Conservation (phyloP, 2,797 vertebrate genomes). For the Melanotaenia maccullochi region DNA sequence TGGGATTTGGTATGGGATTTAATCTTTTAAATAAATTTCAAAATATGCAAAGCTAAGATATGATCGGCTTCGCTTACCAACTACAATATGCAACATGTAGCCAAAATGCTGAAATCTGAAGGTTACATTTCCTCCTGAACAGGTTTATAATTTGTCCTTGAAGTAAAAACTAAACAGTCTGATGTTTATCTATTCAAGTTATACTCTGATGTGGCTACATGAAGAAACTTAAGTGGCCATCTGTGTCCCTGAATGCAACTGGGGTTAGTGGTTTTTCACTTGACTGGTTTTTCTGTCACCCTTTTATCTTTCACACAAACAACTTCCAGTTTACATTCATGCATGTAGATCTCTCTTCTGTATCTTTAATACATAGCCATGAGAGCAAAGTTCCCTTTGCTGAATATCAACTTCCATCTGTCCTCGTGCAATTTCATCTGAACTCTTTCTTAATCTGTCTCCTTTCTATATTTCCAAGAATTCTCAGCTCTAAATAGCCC, state of each 20-base stretch:
- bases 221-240: conserved; percentile 2
- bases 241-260: conserved; percentile 21
- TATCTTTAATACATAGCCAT: conserved; percentile 21
- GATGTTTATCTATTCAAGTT: not conserved
- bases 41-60: no score
- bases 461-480: conserved; percentile 30
- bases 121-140: no score
- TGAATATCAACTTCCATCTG: conserved; percentile 11
- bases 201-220: not conserved
- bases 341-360: conserved; percentile 4
- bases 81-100: no score
- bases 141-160: no score
- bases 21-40: no score
- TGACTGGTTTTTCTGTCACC: not conserved
- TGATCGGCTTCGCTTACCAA: no score
- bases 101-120: no score
- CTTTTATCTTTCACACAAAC: conserved; percentile 4
- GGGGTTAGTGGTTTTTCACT: conserved; percentile 22
- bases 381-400: conserved; percentile 31
- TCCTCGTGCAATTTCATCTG: conserved; percentile 10
- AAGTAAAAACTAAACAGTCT: no score
- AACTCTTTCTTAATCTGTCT: conserved; percentile 8
- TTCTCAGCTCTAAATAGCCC: conserved; percentile 9
- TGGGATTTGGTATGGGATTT: no score
- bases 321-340: conserved; percentile 8